Percentiles rank a stretch among this genome's conserved stretches.
Evolutionary conservation across 2,113 vertebrate genomes (phyloP).

Genomic region (Todiramphus saurophagus): DNA sequence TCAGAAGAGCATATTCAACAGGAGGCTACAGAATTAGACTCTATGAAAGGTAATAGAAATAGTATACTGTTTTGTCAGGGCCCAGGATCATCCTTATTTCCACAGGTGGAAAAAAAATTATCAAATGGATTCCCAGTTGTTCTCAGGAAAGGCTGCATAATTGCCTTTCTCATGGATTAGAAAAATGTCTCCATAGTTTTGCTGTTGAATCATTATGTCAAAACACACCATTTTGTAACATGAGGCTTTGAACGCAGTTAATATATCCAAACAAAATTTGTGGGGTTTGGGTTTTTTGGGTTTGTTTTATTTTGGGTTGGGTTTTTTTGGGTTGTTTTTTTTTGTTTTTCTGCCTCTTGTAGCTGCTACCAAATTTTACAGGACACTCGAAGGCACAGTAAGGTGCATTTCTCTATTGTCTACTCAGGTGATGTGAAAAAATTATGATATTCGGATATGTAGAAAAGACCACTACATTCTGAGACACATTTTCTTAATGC

Average conservation of each 20-base stretch:
- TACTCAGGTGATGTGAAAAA: background rate
- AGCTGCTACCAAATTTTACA: background rate
- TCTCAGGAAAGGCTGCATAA: background rate
- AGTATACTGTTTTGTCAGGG: background rate
- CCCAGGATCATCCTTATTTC: background rate
- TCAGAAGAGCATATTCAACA: background rate
- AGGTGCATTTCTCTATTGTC: background rate
- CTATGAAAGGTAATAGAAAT: background rate
- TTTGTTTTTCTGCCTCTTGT: background rate
- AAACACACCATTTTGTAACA: background rate
- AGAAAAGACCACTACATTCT: background rate
- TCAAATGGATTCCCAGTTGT: background rate
- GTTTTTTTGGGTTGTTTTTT: background rate
- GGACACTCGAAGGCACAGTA: background rate
- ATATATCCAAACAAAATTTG: background rate
- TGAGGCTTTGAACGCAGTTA: background rate
- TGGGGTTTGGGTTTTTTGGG: too few relatives aligned
- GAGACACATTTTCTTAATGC: background rate
- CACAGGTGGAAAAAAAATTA: background rate
- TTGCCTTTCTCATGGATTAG: background rate
- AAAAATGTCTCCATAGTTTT: background rate
- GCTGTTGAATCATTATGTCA: background rate
- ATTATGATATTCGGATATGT: background rate
- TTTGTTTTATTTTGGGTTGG: too few relatives aligned
- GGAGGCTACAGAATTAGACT: background rate